Conservation (phyloP, 2,797 vertebrate species). For the Lycodopsis pacificus region DNA sequence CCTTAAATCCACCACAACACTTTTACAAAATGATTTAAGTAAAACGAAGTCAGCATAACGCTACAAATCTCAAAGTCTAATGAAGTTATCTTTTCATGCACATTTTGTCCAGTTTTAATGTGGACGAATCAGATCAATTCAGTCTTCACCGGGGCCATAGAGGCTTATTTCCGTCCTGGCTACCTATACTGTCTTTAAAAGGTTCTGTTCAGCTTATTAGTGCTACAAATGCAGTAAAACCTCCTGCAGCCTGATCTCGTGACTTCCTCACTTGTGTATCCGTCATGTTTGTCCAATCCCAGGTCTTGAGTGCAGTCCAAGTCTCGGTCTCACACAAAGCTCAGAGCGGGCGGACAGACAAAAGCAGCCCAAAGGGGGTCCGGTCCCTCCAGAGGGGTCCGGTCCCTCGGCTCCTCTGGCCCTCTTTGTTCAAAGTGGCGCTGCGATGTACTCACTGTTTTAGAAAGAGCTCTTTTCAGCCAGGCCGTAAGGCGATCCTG, state of each 20-base stretch:
- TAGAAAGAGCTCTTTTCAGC: conserved; percentile 81
- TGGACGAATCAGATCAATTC: not conserved
- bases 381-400: conserved; percentile 68
- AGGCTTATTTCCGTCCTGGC: not conserved
- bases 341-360: conserved; percentile 57
- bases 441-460: conserved; percentile 61
- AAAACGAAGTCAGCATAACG: not conserved
- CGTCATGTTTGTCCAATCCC: conserved; percentile 38
- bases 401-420: conserved; percentile 67
- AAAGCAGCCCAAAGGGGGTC: conserved; percentile 73
- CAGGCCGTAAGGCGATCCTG: conserved; percentile 83
- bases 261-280: conserved; percentile 31
- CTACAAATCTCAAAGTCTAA: not conserved
- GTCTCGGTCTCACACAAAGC: conserved; percentile 45
- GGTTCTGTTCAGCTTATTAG: not conserved
- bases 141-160: not conserved
- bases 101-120: not conserved
- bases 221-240: too few species aligned
- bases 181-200: not conserved
- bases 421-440: conserved; percentile 73
- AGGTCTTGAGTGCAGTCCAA: conserved; percentile 58
- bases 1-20: not conserved
- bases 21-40: not conserved
- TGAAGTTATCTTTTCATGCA: not conserved
- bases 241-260: conserved; percentile 4